Evolutionary conservation across 1,140 invertebrate species (phyloP), one percentile per base, ranked within the genome.

Genomic region (Zaprionus ghesquierei): DNA sequence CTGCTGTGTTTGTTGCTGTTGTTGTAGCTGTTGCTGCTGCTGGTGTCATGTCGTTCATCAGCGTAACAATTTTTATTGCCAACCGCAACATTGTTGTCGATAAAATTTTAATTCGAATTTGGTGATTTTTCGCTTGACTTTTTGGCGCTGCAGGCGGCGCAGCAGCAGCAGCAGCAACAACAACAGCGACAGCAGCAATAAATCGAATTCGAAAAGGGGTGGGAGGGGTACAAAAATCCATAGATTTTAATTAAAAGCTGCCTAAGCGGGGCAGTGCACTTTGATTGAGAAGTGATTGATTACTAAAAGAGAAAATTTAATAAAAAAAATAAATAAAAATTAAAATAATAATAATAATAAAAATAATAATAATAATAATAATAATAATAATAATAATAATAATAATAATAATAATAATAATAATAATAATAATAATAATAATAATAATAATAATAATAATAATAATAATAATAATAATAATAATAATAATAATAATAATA

Each of bases 31-130:
- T 55, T 77, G 70, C 56, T 81, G 71, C 23, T 69, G 70, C 20
- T 69, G 49, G 71, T 74, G 71, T 74, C 72, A 75, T 75, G 68
- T 75, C 72, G 82, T 86, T 82, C 82, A 87, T 86, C 82, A 87
- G 66, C 72, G 54, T 64, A 75, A 75, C 54, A 86, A 86, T 86
- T 87, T 86, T 87, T 82, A 75, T 75, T 75, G 49, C 66, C 50
- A 69, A 74, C 82, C 84, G 79, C 82, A 87, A 89, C 75, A 79
- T 89, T 82, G 84, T 87, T 87, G 82, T 76, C 79, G 84, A 87
- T 87, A 87, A 82, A 87, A 89, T 87, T 87, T 87, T 89, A 87
- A 87, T 87, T 82, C 76, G 68, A 79, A 73, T 86, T 81, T n/a
- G 77, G 44, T 59, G 54, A 75, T 68, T 78, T 72, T 68, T 74